Percentiles rank a stretch among this genome's conserved stretches.
Conservation (phyloP, 2,888 invertebrate genomes). For the Caenorhabditis sp. region DNA sequence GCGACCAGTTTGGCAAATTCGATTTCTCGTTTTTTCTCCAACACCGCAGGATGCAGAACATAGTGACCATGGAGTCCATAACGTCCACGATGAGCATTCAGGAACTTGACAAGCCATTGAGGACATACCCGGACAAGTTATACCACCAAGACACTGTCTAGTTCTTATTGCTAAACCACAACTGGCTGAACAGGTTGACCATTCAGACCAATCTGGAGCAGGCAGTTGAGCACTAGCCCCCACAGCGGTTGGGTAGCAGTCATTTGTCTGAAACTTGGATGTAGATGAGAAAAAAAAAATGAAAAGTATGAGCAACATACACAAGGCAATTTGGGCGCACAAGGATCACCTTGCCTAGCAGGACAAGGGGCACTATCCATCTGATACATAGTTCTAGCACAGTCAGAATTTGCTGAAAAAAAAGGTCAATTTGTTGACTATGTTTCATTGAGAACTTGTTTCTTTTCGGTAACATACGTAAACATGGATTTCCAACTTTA, state of each 20-base stretch:
- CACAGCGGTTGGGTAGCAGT: conserved; percentile 42
- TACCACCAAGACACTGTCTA: conserved; percentile 43
- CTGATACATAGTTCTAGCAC: conserved; percentile 31
- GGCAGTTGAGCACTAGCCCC: conserved; percentile 20
- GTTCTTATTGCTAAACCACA: conserved; percentile 51
- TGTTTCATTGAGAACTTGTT: neutral
- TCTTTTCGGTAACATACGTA: conserved; percentile 8
- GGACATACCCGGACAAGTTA: conserved; percentile 41
- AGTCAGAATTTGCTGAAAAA: conserved; percentile 39
- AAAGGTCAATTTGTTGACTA: too few relatives aligned
- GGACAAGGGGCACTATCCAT: conserved; percentile 55
- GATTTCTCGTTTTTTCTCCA: conserved; percentile 46
- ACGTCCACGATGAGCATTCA: conserved; percentile 48
- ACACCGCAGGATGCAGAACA: conserved; percentile 53
- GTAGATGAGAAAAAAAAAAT: too few relatives aligned
- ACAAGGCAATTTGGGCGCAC: conserved; percentile 54
- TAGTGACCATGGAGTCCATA: conserved; percentile 50
- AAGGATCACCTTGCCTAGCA: conserved; percentile 55
- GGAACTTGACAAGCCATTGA: conserved; percentile 42
- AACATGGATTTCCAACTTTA: conserved; percentile 24
- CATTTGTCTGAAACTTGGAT: conserved; percentile 40
- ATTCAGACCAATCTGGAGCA: conserved; percentile 51
- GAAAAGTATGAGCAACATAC: too few relatives aligned
- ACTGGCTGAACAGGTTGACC: conserved; percentile 48
- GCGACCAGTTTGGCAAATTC: conserved; percentile 47